Evolutionary conservation across 2,888 invertebrate species (phyloP).

Genomic region (Dascillus cervinus): DNA sequence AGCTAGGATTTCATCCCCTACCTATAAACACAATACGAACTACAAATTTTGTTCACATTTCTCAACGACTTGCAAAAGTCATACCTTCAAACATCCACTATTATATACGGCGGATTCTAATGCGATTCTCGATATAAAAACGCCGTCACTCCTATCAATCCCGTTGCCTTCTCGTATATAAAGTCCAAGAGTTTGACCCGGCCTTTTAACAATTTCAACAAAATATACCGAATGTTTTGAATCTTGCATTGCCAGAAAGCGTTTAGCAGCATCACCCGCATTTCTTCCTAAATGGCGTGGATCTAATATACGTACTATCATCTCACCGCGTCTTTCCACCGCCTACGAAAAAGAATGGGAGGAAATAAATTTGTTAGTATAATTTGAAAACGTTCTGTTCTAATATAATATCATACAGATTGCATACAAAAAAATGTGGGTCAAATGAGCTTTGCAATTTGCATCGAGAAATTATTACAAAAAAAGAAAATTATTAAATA

Average conservation of each 20-base stretch:
- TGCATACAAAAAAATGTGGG: no score
- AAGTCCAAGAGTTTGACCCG: conserved; percentile 95
- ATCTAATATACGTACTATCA: conserved; percentile 89
- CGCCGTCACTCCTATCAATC: conserved; percentile 89
- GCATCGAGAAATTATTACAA: no score
- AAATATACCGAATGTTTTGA: conserved; percentile 63
- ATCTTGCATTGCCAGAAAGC: conserved; percentile 75
- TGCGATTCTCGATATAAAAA: conserved; percentile 95
- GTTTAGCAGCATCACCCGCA: conserved; percentile 80
- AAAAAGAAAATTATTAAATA: no score
- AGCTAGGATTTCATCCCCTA: conserved; percentile 96
- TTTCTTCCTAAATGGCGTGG: conserved; percentile 79
- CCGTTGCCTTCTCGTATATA: conserved; percentile 99
- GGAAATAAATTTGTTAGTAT: no score
- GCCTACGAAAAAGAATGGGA: conserved; percentile 35
- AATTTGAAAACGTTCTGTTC: no score
- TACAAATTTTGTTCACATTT: no score
- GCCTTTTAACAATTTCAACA: conserved; percentile 97
- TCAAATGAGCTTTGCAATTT: no score
- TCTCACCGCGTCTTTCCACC: conserved; percentile 88
- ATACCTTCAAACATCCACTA: conserved; percentile 86
- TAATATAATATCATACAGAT: no score
- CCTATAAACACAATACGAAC: conserved; percentile 43
- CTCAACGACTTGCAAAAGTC: neutral
- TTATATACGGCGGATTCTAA: conserved; percentile 95